Evolutionary conservation across 2,888 invertebrate genomes (phyloP), one percentile per base, ranked within the genome.

Genomic region (Taenaris catops): DNA sequence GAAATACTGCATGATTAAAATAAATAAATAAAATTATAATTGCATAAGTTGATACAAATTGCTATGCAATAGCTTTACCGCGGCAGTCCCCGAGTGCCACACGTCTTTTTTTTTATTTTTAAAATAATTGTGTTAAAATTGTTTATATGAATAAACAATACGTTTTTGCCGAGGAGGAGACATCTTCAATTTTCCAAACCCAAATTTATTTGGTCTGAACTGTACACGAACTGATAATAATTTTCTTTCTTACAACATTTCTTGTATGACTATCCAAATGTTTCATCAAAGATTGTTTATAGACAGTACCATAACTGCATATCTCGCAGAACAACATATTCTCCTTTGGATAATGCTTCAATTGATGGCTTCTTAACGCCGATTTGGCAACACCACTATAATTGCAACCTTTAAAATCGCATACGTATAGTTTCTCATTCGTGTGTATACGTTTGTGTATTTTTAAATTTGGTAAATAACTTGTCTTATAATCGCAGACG

Each of bases 271-370:
- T 61, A 12, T 57, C 51, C 8, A 51, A 25, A 42, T 72, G 71
- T 38, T 59, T 67, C 12, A 51, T 56, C 7, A 72, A 52, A 3
- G 58, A 59, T 24, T 62, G 61, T 16, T 40, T 68, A 41, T 72
- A 72, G 1, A 69, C 55, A 9, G 72, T 72, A 17, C 49, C 57
- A 31, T 70, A 72, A 32, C 46, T 56, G 37, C 72, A 72, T 43
- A 62, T 60, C 42, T 70, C 72, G 56, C 72, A 72, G 24, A 56
- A 63, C 4, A 63, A 14, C 46, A 57, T 51, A 34, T 66, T 54
- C n/a, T 48, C 43, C 1, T 51, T 43, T 1, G 52, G 60, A 24
- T 55, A 41, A 49, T 72, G 72, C 41, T 56, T 61, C 3, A 68
- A 33, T 19, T 41, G 20, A 39, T 72, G 72, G 34, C 60, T 67